Base-by-base conservation (phyloP, 2,888 invertebrate species). In the Rhagium mordax region DNA sequence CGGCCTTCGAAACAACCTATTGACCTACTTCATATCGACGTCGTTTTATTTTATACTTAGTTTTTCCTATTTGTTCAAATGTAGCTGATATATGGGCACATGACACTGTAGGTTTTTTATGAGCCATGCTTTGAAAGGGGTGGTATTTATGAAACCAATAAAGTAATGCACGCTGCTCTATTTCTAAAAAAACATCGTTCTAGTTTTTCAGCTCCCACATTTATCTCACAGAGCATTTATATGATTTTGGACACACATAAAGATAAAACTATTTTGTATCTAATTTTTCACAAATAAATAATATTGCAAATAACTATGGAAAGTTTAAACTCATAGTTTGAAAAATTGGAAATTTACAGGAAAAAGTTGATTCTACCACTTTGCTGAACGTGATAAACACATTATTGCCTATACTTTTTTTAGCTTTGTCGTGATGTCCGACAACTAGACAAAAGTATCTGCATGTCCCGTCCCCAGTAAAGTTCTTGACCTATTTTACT, bases 11-110 rank as follows among this genome's bases (percentile, higher is more conserved):
- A 68, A 16, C 57, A 13, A 48, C 48, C 24, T 6, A 59, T 41
- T 49, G 27, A 41, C 18, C 48, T 13, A 18, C 8, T 47, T 21
- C n/a, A 41, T 41, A 41, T 41, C n/a, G n/a, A 4, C 41, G n/a
- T 41, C 41, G n/a, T 41, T 41, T 41, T 41, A 41, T 13, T 41
- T 41, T 41, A 41, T 41, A 41, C 41, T 65, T 51, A 13, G 15
- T 16, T 29, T 15, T 24, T 16, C 18, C 10, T 51, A 51, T 65
- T 65, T 53, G 29, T 20, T 65, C 6, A 16, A 51, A 65, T 65
- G 29, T 53, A 65, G 53, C 49, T 33, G 18, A 29, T 65, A 65
- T 65, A 53, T 65, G 18, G 33, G 16, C n/a, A 53, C 53, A 20
- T 33, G 29, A 65, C 15, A 51, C 41, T 41, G n/a, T n/a, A 41